Conservation (phyloP, 2,888 invertebrate species). For the Stenchaetothrips biformis region DNA sequence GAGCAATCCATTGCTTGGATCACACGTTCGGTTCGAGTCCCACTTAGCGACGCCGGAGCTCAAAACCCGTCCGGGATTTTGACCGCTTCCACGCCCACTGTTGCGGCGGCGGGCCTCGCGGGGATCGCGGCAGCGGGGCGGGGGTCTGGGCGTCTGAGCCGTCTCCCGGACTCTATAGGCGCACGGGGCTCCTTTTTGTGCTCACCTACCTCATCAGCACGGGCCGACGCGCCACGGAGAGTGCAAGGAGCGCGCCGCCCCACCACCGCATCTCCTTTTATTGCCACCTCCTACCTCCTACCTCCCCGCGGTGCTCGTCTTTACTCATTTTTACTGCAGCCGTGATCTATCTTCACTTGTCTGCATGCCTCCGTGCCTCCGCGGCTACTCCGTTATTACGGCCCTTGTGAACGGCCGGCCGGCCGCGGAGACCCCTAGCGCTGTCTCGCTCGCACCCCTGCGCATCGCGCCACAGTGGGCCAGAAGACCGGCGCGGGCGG, state of each 20-base stretch:
- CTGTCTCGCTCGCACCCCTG: too few species aligned
- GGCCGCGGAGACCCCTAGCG: too few species aligned
- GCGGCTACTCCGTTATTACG: not conserved
- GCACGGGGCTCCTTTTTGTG: not conserved
- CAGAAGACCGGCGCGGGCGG: too few species aligned
- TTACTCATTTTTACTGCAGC: not conserved
- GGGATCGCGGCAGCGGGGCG: not conserved
- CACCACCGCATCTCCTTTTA: not conserved
- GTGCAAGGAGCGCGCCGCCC: not conserved
- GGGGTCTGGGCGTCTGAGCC: not conserved
- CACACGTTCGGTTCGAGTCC: too few species aligned
- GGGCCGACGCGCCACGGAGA: not conserved
- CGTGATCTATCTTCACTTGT: slow-evolving; percentile 18
- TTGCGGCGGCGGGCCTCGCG: not conserved
- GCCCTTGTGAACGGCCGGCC: not conserved
- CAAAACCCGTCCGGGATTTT: too few species aligned
- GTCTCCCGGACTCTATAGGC: not conserved
- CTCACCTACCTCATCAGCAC: not conserved
- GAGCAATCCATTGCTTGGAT: too few species aligned
- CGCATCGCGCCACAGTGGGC: too few species aligned
- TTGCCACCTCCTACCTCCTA: not conserved
- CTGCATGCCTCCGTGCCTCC: not conserved
- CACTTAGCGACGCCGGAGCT: too few species aligned
- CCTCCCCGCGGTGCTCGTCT: not conserved
- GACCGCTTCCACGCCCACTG: too few species aligned